Base-by-base conservation (phyloP, 1,140 invertebrate genomes). In the Hyphantria cunea region DNA sequence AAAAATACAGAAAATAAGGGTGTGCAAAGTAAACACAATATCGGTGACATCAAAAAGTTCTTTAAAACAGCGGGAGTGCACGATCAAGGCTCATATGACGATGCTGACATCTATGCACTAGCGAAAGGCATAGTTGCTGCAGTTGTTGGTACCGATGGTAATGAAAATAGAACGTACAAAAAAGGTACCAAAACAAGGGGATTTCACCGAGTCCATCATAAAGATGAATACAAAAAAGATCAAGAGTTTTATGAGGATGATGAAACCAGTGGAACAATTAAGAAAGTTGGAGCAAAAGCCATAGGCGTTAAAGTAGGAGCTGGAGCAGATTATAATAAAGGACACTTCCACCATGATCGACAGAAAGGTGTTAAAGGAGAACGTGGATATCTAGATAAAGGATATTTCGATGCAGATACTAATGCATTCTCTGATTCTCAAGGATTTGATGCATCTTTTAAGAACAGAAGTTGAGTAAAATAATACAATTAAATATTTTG, bases 151-250 rank as follows among this genome's bases (percentile, higher is more conserved):
- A 74, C 81, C 7, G 83, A 84, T 14, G 91, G 86, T 15, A 84
- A 84, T 14, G 82, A 91, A 71, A 84, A 84, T 3, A 83, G 86
- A 13, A 86, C 82, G 32, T 93, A 93, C 76, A 94, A 92, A 72
- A 95, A 95, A 78, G 94, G 94, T 0, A 92, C 93, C 5, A 94
- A 94, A 77, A 94, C 93, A 0, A 93, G 90, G 25, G 94, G 94
- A 13, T 95, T 92, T 74, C 94, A 94, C 75, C 94, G 93, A 69
- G 92, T 95, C 5, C 93, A 94, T 63, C 94, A 93, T 68, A 95
- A 95, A 80, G 94, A 95, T 75, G 94, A 95, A 78, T 95, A 93
- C 78, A 94, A 95, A 74, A 95, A 95, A 78, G 92, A 95, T 63
- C 93, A 94, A 54, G 92, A 93, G 55, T 95, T 95, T 86, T 95